Conservation (phyloP, 2,113 vertebrate genomes). For the Ophiodon elongatus region DNA sequence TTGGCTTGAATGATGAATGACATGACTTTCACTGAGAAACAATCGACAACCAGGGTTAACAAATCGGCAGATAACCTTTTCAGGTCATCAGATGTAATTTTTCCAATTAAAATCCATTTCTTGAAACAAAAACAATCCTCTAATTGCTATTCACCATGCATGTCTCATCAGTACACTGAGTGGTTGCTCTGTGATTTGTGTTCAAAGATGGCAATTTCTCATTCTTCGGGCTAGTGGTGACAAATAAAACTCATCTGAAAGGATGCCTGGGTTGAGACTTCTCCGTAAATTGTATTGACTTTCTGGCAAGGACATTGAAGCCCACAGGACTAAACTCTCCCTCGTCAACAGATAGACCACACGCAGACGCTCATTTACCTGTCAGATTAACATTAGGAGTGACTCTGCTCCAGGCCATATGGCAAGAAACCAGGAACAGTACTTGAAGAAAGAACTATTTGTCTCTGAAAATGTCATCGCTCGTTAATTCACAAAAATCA, state of each 20-base stretch:
- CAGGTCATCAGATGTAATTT: slow-evolving; percentile 48
- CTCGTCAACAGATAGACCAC: slow-evolving; percentile 77
- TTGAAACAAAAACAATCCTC: slow-evolving; percentile 40
- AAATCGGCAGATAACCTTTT: slow-evolving; percentile 28
- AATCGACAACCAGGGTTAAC: slow-evolving; percentile 12
- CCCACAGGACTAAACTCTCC: slow-evolving; percentile 76
- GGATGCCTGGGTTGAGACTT: slow-evolving; percentile 64
- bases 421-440: slow-evolving; percentile 71
- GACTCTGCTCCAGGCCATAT: slow-evolving; percentile 73
- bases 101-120: slow-evolving; percentile 52
- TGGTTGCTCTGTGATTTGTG: slow-evolving; percentile 28
- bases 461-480: slow-evolving; percentile 63
- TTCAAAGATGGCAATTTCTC: slow-evolving; percentile 63
- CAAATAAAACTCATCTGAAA: slow-evolving; percentile 56
- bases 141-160: slow-evolving; percentile 44
- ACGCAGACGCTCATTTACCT: slow-evolving; percentile 82
- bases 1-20: slow-evolving; percentile 62
- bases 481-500: slow-evolving; percentile 58
- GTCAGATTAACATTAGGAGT: slow-evolving; percentile 81
- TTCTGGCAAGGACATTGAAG: slow-evolving; percentile 79
- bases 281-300: slow-evolving; percentile 73
- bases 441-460: slow-evolving; percentile 64
- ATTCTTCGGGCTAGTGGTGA: slow-evolving; percentile 55
- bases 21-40: slow-evolving; percentile 37
- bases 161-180: slow-evolving; percentile 4